Evolutionary conservation across 2,888 invertebrate genomes (phyloP).

Genomic region (Ophion costatus): DNA sequence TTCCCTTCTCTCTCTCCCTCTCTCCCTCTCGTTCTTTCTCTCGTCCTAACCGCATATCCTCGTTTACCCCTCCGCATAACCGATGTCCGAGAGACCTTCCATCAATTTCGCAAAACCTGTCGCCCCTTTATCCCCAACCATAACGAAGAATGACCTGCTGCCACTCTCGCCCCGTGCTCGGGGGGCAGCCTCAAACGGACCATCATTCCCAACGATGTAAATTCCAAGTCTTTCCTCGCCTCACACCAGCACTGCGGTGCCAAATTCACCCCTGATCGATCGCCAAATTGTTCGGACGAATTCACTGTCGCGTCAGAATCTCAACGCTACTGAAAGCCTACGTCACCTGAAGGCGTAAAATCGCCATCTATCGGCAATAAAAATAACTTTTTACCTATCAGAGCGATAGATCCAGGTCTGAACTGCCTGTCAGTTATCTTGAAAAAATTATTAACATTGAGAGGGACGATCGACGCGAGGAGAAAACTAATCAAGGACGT

Average conservation of each 20-base stretch:
- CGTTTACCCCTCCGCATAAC: constrained; percentile 7
- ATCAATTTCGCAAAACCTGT: constrained; percentile 55
- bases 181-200: not conserved
- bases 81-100: constrained; percentile 32
- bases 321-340: not conserved
- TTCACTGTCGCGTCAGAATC: too few species aligned
- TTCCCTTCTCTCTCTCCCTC: not conserved
- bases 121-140: constrained; percentile 10
- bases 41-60: not conserved
- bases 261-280: not conserved
- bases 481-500: too few species aligned
- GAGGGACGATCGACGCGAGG: too few species aligned
- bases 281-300: too few species aligned
- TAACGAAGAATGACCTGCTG: constrained; percentile 31
- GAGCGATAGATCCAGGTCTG: too few species aligned
- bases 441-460: too few species aligned
- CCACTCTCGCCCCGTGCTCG: not conserved
- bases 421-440: too few species aligned
- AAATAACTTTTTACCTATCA: too few species aligned
- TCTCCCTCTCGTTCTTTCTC: not conserved
- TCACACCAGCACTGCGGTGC: not conserved
- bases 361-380: too few species aligned
- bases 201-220: not conserved
- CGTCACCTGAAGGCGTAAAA: not conserved
- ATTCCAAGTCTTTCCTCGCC: not conserved